Evolutionary conservation across 2,888 invertebrate species (phyloP), one percentile per base, ranked within the genome.

Genomic region (Ectemnius cavifrons): DNA sequence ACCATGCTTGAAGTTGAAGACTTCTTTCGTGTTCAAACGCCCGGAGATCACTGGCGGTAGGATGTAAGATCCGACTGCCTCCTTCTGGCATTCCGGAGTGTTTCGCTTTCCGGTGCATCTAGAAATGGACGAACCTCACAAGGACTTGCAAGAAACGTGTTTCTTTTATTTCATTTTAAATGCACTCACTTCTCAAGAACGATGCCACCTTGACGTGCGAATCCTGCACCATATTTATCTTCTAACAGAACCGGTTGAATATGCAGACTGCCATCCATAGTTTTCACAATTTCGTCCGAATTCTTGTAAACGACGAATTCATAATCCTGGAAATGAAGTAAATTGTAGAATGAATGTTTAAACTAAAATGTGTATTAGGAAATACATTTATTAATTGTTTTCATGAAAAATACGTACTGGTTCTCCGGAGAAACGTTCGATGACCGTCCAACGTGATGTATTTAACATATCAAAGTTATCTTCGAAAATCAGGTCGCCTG

Each of bases 1-100:
- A 13, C 96, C 96, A 86, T 95, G 96, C 11, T 92, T 92, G 83
- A 96, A 96, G 4, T 92, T 92, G 58, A 96, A 95, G 0, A 90
- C 91, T 52, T 93, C 91, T 82, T 93, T 94, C 1, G 94, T 94
- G 52, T 92, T 93, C 14, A 96, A 84, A 64, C 93, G 92, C 0
- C 94, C 94, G 1, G 95, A 94, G 28, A 93, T 91, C 3, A 96
- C 91, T 0, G 96, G 96, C 0, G 96, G 95, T 59, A 96, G 86
- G 62, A 95, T 94, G 72, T 92, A 91, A 27, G 92, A 92, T 0
- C 92, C 92, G 8, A 89, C 83, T 0, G 93, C 92, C 67, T 89
- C 90, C 5, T 92, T 91, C 14, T 82, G 81, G 80, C 95, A 95
- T 0, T 90, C 89, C 0, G 49, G 1, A 2, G 90, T 84, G 37